Percentiles rank a stretch among this genome's conserved stretches.
These are phyloP conservation scores for Drosophila maculinotata DNA, from an alignment of 2,888 invertebrate genomes.

Conservation along the genomic window DNA sequence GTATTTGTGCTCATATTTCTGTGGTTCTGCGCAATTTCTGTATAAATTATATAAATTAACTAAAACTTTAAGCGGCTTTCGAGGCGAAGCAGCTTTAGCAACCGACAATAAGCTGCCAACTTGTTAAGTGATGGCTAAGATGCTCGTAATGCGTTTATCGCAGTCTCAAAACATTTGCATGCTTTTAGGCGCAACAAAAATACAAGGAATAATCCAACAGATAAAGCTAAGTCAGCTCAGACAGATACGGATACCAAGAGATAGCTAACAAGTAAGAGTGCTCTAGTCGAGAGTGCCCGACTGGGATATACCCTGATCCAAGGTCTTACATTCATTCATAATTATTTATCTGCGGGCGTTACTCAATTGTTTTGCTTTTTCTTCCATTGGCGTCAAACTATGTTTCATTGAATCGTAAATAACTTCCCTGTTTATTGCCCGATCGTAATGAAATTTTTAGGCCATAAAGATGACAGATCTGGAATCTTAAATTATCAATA, in stretches of 20 bases:
- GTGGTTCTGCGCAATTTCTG: conserved; percentile 7
- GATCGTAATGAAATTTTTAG: too few species aligned
- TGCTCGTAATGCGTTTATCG: conserved; percentile 53
- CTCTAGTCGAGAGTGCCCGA: too few species aligned
- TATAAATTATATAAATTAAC: conserved; percentile 58
- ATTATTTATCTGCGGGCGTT: too few species aligned
- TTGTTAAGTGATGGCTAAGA: conserved; percentile 45
- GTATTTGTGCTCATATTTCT: conserved; percentile 35
- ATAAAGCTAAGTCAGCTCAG: not conserved
- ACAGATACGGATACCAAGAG: not conserved
- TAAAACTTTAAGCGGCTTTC: conserved; percentile 47
- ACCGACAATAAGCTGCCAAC: conserved; percentile 15
- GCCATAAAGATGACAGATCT: too few species aligned
- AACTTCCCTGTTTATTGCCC: too few species aligned
- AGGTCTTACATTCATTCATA: too few species aligned
- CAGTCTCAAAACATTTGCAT: conserved; percentile 31
- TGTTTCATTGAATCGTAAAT: too few species aligned
- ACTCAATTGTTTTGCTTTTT: too few species aligned
- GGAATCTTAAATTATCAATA: too few species aligned
- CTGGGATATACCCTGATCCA: too few species aligned
- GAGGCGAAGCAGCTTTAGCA: conserved; percentile 7
- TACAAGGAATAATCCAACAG: not conserved
- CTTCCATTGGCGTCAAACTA: too few species aligned
- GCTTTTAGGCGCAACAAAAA: conserved; percentile 22
- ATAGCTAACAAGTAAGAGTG: not conserved